Percentiles rank a stretch among this genome's conserved stretches.
phyloP scores from a whole-genome alignment of 2,888 invertebrate species.

The Neria commutata region DNA sequence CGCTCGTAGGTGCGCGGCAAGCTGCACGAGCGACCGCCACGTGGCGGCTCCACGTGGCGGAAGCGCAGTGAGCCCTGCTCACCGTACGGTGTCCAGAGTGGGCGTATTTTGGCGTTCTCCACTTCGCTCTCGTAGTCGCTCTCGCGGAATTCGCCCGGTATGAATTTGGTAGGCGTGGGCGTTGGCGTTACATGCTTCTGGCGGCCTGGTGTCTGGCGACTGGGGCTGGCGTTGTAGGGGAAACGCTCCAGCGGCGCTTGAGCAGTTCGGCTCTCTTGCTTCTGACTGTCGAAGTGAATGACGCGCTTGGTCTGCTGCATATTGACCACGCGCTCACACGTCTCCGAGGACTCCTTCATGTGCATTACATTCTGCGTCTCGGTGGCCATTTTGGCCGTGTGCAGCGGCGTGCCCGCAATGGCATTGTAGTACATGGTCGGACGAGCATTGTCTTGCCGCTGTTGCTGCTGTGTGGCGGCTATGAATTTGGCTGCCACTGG shows the following conservation, averaged over 20 bases:
- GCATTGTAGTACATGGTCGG: slow-evolving; percentile 66
- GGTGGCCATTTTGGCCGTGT: slow-evolving; percentile 68
- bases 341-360: slow-evolving; percentile 73
- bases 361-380: slow-evolving; percentile 74
- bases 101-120: slow-evolving; percentile 67
- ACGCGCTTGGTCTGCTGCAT: slow-evolving; percentile 73
- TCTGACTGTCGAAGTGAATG: slow-evolving; percentile 70
- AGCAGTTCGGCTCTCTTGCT: slow-evolving; percentile 34
- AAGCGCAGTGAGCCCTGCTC: slow-evolving; percentile 68
- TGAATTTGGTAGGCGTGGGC: slow-evolving; percentile 70
- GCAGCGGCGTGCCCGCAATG: slow-evolving; percentile 66
- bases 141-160: slow-evolving; percentile 70
- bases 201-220: slow-evolving; percentile 53
- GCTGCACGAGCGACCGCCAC: slow-evolving; percentile 63
- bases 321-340: slow-evolving; percentile 69
- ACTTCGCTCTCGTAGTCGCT: slow-evolving; percentile 75
- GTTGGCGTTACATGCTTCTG: slow-evolving; percentile 62
- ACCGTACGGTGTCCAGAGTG: slow-evolving; percentile 70
- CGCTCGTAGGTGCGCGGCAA: slow-evolving; percentile 64
- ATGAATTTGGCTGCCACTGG: slow-evolving; percentile 63
- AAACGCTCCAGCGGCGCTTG: slow-evolving; percentile 59
- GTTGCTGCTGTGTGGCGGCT: slow-evolving; percentile 58
- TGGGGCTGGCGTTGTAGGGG: slow-evolving; percentile 62
- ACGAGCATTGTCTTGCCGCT: slow-evolving; percentile 62
- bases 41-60: slow-evolving; percentile 69